Percentiles rank a stretch among this genome's conserved stretches.
Conservation (phyloP, 2,113 vertebrate genomes). For the Podarcis cretensis region DNA sequence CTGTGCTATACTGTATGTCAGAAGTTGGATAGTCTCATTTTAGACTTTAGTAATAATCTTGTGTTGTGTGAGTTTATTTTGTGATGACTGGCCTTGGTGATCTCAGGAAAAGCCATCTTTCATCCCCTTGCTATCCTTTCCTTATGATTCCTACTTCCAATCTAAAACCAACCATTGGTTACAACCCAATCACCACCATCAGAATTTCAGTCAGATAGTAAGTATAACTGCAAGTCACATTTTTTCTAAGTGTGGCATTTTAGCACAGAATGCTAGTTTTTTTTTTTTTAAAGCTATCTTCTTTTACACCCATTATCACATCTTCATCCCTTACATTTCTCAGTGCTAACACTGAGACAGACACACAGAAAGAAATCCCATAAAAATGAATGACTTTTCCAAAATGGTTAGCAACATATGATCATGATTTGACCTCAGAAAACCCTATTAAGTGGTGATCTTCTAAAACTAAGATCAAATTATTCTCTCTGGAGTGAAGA, state of each 20-base stretch:
- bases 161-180: neutral
- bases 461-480: neutral
- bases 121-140: neutral
- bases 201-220: neutral
- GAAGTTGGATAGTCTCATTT: neutral
- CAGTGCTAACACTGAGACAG: neutral
- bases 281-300: too few species aligned
- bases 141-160: neutral
- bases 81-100: neutral
- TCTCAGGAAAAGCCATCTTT: neutral
- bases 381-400: neutral
- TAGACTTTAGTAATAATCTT: too few species aligned
- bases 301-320: neutral
- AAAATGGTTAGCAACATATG: conserved; percentile 4
- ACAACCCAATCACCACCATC: neutral
- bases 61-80: too few species aligned
- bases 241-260: neutral
- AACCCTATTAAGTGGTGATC: neutral
- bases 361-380: neutral
- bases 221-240: neutral
- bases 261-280: neutral
- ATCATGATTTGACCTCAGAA: neutral
- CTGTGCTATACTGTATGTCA: neutral
- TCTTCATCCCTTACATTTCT: neutral
- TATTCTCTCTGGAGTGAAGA: neutral